Evolutionary conservation across 2,113 vertebrate genomes (phyloP), one percentile per base, ranked within the genome.

Genomic region (Anhinga anhinga): DNA sequence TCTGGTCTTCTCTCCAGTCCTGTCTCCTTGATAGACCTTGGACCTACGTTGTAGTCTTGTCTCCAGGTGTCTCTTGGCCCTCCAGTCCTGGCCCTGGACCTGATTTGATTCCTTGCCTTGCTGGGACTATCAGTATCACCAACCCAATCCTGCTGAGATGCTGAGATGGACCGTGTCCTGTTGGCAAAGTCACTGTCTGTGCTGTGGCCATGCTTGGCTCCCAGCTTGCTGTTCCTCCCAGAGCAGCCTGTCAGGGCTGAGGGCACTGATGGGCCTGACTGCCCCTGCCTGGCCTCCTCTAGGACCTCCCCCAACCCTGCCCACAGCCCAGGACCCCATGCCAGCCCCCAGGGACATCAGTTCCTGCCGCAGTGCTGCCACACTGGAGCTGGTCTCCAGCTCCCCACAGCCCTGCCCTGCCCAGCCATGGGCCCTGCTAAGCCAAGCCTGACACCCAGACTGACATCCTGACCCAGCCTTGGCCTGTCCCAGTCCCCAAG

Each of bases 361-460:
- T 34, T 32, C 23, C 34, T 86, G 69, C 7, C 11, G 20, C n/a
- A 36, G 34, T 1, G 7, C 9, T 3, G 4, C 19, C 44, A n/a
- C 71, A 38, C 7, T 38, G 23, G 23, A 29, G 44, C 56, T 59
- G 32, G 13, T 71, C 25, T 53, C 66, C 55, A 63, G 3, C 14
- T 63, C 66, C 40, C 19, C 49, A 13, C n/a, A 80, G 53, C 32
- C 53, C 36, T 56, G 50, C 38, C 30, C 53, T 83, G 25, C 55
- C 40, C 2, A 0, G 23, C n/a, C 80, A 16, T 12, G 29, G 38
- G 23, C 4, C 19, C 17, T 0, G 2, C 19, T 52, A 3, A 23
- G 34, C 40, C 19, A 4, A 20, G 34, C n/a, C 19, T 78, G 49
- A 67, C 23, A 49, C 3, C 10, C 44, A 53, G 77, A 45, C 29